These are phyloP conservation scores for Euphydryas editha DNA, from an alignment of 2,888 invertebrate genomes.

Conservation along the genomic window DNA sequence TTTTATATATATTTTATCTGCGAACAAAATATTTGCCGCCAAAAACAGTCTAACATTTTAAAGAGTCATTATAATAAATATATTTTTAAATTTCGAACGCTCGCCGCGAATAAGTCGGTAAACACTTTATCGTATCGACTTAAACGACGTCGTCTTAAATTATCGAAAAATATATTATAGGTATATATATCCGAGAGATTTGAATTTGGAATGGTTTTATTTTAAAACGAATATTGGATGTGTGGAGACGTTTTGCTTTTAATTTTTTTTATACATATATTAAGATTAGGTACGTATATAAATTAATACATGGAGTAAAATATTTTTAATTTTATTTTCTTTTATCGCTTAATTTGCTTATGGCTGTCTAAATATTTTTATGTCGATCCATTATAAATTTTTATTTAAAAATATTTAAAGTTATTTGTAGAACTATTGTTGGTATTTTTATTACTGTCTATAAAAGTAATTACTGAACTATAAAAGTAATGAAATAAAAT, in stretches of 20 bases:
- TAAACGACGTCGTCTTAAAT: constrained; percentile 65
- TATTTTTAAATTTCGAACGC: constrained; percentile 19
- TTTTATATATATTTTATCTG: no score
- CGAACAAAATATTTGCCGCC: neutral
- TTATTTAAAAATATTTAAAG: no score
- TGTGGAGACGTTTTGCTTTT: constrained; percentile 39
- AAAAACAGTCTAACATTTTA: constrained; percentile 13
- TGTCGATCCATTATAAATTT: neutral
- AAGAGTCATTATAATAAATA: constrained; percentile 41
- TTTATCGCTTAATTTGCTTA: neutral
- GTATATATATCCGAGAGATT: constrained; percentile 57
- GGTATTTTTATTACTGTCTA: no score
- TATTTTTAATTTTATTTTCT: neutral
- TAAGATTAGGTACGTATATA: neutral
- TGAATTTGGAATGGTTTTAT: constrained; percentile 59
- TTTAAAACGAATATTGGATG: constrained; percentile 50
- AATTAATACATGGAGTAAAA: neutral
- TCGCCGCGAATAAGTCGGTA: constrained; percentile 67
- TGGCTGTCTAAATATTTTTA: neutral
- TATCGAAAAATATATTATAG: constrained; percentile 64
- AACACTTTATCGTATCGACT: constrained; percentile 66
- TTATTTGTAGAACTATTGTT: no score
- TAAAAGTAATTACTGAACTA: no score
- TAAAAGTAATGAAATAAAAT: no score
- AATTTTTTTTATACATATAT: neutral